These are phyloP conservation scores for Athalia cordata DNA, from an alignment of 2,888 invertebrate genomes.

Conservation along the genomic window DNA sequence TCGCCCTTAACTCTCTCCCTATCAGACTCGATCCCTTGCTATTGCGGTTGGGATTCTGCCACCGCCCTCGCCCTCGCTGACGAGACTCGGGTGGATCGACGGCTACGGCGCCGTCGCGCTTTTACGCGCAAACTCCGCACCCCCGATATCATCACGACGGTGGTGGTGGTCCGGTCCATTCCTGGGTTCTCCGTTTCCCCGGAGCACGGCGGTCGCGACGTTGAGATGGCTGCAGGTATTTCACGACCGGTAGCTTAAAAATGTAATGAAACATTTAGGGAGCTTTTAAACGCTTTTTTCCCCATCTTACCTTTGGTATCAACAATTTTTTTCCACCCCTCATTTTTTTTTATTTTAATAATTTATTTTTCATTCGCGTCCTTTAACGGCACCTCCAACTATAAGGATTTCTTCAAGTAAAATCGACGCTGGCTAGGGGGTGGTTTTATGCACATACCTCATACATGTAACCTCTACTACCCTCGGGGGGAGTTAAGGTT, in stretches of 20 bases:
- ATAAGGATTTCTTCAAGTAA: too few species aligned
- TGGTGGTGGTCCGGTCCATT: constrained; percentile 43
- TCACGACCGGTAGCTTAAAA: constrained; percentile 16
- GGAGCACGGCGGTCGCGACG: constrained; percentile 44
- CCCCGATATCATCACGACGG: not conserved
- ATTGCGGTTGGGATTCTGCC: constrained; percentile 25
- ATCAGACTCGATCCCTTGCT: not conserved
- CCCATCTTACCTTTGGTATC: too few species aligned
- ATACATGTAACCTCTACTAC: not conserved
- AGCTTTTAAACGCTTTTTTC: not conserved
- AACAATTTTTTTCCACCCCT: too few species aligned
- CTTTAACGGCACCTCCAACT: too few species aligned
- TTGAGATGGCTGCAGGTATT: not conserved
- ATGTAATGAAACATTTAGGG: not conserved
- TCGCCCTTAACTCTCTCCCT: constrained; percentile 7
- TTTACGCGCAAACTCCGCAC: constrained; percentile 33
- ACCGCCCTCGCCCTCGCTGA: constrained; percentile 45
- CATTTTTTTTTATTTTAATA: too few species aligned
- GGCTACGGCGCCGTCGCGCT: constrained; percentile 39
- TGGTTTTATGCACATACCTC: not conserved
- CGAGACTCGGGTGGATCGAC: constrained; percentile 42
- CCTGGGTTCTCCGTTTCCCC: constrained; percentile 35
- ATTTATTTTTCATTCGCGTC: too few species aligned
- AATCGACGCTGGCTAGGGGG: not conserved
- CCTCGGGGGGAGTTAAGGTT: constrained; percentile 10